Evolutionary conservation across 2,888 invertebrate genomes (phyloP).

Genomic region (Tetanocera ferruginea): DNA sequence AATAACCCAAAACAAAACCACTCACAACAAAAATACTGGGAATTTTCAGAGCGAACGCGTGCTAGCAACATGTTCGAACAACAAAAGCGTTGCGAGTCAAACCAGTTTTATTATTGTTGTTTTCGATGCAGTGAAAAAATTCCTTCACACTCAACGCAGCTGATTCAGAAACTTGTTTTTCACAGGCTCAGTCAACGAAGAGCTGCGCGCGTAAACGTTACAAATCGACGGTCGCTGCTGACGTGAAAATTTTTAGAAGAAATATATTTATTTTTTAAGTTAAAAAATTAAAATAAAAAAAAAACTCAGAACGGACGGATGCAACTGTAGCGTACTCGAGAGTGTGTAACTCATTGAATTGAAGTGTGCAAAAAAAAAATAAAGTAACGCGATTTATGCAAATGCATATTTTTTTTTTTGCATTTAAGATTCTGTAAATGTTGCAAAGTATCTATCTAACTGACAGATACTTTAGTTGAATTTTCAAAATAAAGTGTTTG

Average conservation of each 20-base stretch:
- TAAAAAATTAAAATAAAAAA: background rate
- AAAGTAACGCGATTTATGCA: background rate
- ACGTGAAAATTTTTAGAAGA: background rate
- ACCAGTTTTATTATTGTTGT: background rate
- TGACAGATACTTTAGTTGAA: constrained; percentile 17
- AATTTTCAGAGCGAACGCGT: background rate
- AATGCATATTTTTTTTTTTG: background rate
- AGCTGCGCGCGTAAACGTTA: constrained; percentile 23
- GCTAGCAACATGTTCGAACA: constrained; percentile 11
- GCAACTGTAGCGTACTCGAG: constrained; percentile 16
- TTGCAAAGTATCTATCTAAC: constrained; percentile 28
- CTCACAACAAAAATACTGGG: background rate
- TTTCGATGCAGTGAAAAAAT: background rate
- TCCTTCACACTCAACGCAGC: constrained; percentile 20
- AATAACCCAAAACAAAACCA: background rate
- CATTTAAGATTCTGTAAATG: constrained; percentile 16
- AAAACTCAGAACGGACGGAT: constrained; percentile 13
- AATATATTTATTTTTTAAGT: background rate
- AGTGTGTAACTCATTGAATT: constrained; percentile 12
- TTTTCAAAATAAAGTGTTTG: constrained; percentile 16
- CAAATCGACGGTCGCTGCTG: background rate
- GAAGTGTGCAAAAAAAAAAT: constrained; percentile 12
- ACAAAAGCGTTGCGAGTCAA: background rate
- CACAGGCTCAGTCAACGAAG: constrained; percentile 26
- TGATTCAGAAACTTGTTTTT: constrained; percentile 11